phyloP scores from a whole-genome alignment of 2,797 vertebrate genomes.

The Sibirionetta formosa region DNA sequence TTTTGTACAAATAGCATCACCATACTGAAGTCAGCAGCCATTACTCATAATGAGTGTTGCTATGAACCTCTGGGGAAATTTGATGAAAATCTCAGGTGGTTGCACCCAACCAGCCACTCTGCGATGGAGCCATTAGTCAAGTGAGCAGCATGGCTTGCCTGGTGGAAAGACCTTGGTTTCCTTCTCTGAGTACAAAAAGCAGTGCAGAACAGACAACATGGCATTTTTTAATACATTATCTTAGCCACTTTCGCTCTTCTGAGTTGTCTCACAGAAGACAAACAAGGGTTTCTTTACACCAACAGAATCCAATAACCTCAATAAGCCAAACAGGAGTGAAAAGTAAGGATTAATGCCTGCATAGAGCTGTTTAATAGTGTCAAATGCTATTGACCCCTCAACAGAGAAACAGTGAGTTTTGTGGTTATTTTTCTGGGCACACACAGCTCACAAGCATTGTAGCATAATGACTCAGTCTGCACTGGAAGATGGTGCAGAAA shows the following conservation, averaged over 20 bases:
- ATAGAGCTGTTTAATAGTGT: not conserved
- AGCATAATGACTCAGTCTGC: not conserved
- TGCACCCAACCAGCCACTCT: not conserved
- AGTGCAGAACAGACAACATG: fast-evolving
- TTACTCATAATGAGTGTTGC: fast-evolving
- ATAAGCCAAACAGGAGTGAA: not conserved
- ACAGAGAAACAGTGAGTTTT: not conserved
- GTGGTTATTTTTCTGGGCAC: not conserved
- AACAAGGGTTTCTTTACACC: not conserved
- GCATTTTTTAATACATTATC: too few relatives aligned
- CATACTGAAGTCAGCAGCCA: not conserved
- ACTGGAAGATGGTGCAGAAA: not conserved
- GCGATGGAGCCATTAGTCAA: not conserved
- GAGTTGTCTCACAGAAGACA: not conserved
- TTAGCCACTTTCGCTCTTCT: not conserved
- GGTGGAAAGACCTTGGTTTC: not conserved
- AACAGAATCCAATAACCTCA: fast-evolving
- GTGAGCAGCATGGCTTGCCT: fast-evolving
- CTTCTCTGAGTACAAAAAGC: not conserved
- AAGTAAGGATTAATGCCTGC: not conserved
- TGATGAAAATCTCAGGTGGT: not conserved
- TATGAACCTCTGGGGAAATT: not conserved
- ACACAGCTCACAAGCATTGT: not conserved
- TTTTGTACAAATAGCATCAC: not conserved
- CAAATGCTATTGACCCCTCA: not conserved